Base-by-base conservation (phyloP, 2,797 vertebrate genomes). In the Capromys pilorides region DNA sequence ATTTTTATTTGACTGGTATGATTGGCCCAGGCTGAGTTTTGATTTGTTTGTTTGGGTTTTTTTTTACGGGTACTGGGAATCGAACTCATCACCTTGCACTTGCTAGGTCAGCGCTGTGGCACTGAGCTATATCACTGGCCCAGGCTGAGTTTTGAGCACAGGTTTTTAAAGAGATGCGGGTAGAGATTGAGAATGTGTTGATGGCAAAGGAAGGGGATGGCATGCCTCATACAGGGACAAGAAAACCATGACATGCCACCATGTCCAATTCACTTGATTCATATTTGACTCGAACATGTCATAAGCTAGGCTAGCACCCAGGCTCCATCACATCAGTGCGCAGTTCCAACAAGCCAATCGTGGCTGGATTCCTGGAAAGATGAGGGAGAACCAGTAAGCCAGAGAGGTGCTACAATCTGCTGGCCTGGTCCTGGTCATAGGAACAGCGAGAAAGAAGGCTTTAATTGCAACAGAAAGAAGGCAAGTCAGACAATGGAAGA, bases 1-100 rank as follows among this genome's bases (percentile, higher is more conserved):
- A 45, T 36, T 81, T 86, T 81, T 91, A 59, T 80, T 95, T 82
- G 77, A 86, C 77, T 59, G 26, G 13, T 54, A 36, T 95, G 79
- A 59, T 21, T 80, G 21, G 26, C 22, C 67, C 84, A 59, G 21
- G 82, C 28, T 87, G 88, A 88, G 49, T 75, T 80, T 78, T 87
- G 26, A 54, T 57, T 57, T 57, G 54, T 57, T 57, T 57, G 54
- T 57, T 57, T 16, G 54, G 4, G 14, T 57, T 57, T 54, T 14
- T 54, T 18, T 18, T 57, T 57, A 12, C 14, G 13, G 54, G 54
- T 57, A 16, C 54, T 57, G 16, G 54, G 54, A 57, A 16, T 57
- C 4, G 2, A 57, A 57, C 54, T 57, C 54, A 57, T 57, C 14
- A 57, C 54, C 54, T 57, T 57, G 16, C 16, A 4, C 54, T 57